Evolutionary conservation across 2,113 vertebrate species (phyloP).

Genomic region (Semnopithecus entellus): DNA sequence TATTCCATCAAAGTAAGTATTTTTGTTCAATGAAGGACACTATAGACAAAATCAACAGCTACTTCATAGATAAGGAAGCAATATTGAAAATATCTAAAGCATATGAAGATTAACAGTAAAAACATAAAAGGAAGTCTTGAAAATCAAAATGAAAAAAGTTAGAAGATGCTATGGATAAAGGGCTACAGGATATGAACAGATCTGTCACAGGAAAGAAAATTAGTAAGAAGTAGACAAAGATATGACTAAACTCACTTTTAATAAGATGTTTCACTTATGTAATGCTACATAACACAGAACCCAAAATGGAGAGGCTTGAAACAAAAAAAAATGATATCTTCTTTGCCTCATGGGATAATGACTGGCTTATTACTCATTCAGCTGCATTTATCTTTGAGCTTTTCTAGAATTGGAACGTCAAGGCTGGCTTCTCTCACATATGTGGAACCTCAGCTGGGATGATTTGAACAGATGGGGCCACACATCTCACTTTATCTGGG

Average conservation of each 20-base stretch:
- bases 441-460: not conserved
- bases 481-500: not conserved
- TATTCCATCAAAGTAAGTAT: not conserved
- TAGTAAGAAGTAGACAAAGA: not conserved
- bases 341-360: not conserved
- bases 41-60: not conserved
- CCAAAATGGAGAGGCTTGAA: not conserved
- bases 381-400: not conserved
- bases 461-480: not conserved
- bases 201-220: not conserved
- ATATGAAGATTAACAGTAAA: not conserved
- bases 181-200: not conserved
- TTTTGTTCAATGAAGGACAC: not conserved
- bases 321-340: not conserved
- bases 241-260: not conserved
- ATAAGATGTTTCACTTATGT: not conserved
- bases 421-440: not conserved
- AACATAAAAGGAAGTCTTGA: not conserved
- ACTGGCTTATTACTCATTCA: not conserved
- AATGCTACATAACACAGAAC: not conserved
- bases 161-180: not conserved
- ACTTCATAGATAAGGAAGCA: not conserved
- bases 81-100: not conserved
- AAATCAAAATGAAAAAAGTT: not conserved
- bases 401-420: not conserved